A percentile compares a stretch with the other conserved stretches of the same genome.
These are phyloP conservation scores for Latrodectus hesperus DNA, from an alignment of 2,888 invertebrate genomes.

Conservation along the genomic window DNA sequence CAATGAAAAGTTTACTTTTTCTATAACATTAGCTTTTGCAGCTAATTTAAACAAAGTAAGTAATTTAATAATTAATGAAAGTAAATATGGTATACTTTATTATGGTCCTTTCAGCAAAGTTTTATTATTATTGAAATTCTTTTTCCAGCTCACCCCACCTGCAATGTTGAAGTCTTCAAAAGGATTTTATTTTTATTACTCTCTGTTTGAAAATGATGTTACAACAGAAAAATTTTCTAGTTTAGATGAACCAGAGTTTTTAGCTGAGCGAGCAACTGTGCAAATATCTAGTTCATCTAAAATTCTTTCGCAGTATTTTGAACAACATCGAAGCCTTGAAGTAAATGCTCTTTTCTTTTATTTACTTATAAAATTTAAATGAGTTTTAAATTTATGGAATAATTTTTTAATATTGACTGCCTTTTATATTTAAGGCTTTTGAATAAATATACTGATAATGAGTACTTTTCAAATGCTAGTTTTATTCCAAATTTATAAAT, in stretches of 20 bases:
- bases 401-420: too few species aligned
- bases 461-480: too few species aligned
- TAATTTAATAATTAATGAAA: neutral
- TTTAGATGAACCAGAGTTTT: slow-evolving; percentile 75
- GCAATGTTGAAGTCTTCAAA: slow-evolving; percentile 66
- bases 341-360: slow-evolving; percentile 70
- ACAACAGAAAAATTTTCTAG: slow-evolving; percentile 75
- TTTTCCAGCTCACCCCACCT: slow-evolving; percentile 47
- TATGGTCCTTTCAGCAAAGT: neutral
- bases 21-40: slow-evolving; percentile 76
- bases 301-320: slow-evolving; percentile 74
- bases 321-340: slow-evolving; percentile 75
- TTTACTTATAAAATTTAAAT: neutral
- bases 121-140: neutral
- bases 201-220: slow-evolving; percentile 76
- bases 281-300: slow-evolving; percentile 74
- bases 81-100: neutral
- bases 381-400: too few species aligned
- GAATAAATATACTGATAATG: too few species aligned
- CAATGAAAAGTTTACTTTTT: slow-evolving; percentile 75
- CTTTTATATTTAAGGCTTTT: too few species aligned
- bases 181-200: slow-evolving; percentile 76
- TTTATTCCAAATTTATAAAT: too few species aligned
- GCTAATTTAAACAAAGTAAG: slow-evolving; percentile 75
- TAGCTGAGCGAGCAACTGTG: slow-evolving; percentile 76